These are phyloP conservation scores for Philereme vetulata DNA, from an alignment of 2,888 invertebrate species.

Conservation along the genomic window DNA sequence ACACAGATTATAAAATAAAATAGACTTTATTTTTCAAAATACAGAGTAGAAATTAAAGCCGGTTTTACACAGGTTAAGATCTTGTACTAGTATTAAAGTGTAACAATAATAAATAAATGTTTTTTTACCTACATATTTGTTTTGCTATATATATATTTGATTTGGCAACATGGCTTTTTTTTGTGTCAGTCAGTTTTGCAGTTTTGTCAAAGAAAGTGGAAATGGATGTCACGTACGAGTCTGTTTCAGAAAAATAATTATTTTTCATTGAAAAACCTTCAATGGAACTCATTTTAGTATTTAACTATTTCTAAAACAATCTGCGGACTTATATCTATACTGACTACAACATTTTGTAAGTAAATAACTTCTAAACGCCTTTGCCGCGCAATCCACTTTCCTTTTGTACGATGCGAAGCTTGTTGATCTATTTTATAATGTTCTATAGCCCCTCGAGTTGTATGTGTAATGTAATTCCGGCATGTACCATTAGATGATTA, in stretches of 20 bases:
- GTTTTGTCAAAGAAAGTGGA: conserved; percentile 37
- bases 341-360: conserved; percentile 28
- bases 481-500: not conserved
- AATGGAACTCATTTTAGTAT: conserved; percentile 13
- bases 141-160: not conserved
- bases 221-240: conserved; percentile 49
- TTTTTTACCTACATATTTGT: no score
- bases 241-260: conserved; percentile 24
- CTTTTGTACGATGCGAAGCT: conserved; percentile 36
- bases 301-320: not conserved
- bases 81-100: no score
- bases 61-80: not conserved
- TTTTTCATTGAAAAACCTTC: conserved; percentile 6
- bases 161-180: not conserved
- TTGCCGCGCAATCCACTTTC: conserved; percentile 68
- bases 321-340: conserved; percentile 2
- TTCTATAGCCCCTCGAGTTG: not conserved
- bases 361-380: conserved; percentile 21
- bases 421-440: not conserved
- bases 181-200: no score
- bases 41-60: conserved; percentile 1
- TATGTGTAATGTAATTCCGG: not conserved
- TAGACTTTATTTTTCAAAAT: not conserved
- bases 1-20: conserved; percentile 21
- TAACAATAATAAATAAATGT: no score